A percentile compares a stretch with the other conserved stretches of the same genome.
phyloP scores from a whole-genome alignment of 1,140 invertebrate species.

The Drosophila sp. region DNA sequence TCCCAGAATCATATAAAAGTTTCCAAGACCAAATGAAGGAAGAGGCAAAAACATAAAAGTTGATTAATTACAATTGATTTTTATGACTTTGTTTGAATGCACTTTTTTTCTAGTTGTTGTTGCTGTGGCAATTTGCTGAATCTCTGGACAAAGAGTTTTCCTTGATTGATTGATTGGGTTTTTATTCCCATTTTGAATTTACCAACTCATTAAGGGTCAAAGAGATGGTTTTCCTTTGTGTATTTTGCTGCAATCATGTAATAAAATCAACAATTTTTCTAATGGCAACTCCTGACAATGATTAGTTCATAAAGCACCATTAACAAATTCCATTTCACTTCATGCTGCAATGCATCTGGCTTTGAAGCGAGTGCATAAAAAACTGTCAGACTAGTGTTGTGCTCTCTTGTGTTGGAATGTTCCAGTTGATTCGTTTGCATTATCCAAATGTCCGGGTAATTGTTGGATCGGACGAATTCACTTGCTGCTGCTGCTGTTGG shows the following conservation, averaged over 20 bases:
- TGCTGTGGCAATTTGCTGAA: conserved; percentile 14
- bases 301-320: conserved; percentile 52
- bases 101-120: background rate
- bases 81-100: conserved; percentile 60
- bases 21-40: background rate
- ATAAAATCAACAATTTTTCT: conserved; percentile 36
- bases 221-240: conserved; percentile 36
- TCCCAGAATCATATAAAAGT: background rate
- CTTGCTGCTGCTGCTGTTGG: conserved; percentile 38
- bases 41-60: conserved; percentile 25
- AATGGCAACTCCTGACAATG: conserved; percentile 49
- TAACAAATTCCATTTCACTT: conserved; percentile 21
- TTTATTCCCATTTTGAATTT: conserved; percentile 15
- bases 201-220: conserved; percentile 43
- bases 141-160: conserved; percentile 15
- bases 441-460: conserved; percentile 66
- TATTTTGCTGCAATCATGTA: conserved; percentile 48
- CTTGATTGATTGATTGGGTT: background rate
- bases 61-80: conserved; percentile 74
- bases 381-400: background rate
- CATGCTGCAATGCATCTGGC: conserved; percentile 52
- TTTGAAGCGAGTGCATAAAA: conserved; percentile 15
- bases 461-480: conserved; percentile 66
- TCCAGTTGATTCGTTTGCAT: conserved; percentile 64
- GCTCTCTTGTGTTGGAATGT: conserved; percentile 23